Evolutionary conservation across 2,113 vertebrate genomes (phyloP), one percentile per base, ranked within the genome.

Genomic region (Anthoscopus minutus): DNA sequence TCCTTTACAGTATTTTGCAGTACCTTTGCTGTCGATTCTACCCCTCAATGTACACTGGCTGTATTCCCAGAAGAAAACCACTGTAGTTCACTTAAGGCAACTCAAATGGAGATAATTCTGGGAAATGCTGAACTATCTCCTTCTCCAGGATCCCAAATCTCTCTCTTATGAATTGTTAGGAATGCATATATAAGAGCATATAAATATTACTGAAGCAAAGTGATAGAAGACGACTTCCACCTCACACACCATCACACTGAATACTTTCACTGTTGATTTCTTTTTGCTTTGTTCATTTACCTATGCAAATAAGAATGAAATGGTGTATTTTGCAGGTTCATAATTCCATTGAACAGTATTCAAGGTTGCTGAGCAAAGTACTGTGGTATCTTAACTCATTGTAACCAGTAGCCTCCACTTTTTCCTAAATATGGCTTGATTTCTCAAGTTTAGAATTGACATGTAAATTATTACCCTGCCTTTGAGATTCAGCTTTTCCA

Each of bases 11-110:
- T 33, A 56, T 8, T 74, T 93, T 89, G 86, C 74, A 85, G 54
- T 12, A 33, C 48, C 84, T 86, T 58, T 81, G 50, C 89, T 86
- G 33, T 38, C 86, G 67, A 57, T 61, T 81, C 79, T 62, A 66
- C 56, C 44, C 91, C 57, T 81, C 66, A 86, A 2, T 17, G 25
- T 88, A 70, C 33, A 6, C 70, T 85, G 85, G 89, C 92, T 94
- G 23, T 44, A 50, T 81, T 95, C 81, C 70, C 77, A 94, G 92
- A 88, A 92, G 62, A 65, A 91, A 95, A 74, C 28, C 35, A 82
- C 66, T 64, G 31, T 65, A 64, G 42, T 82, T 94, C 70, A 86
- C 78, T 53, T 86, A 54, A 87, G 33, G 42, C 61, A 93, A 57
- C 64, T 92, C 71, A 94, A 94, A 89, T 81, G 74, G 80, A 93